Conservation (phyloP, 2,113 vertebrate genomes). For the Bostrychus sinensis region DNA sequence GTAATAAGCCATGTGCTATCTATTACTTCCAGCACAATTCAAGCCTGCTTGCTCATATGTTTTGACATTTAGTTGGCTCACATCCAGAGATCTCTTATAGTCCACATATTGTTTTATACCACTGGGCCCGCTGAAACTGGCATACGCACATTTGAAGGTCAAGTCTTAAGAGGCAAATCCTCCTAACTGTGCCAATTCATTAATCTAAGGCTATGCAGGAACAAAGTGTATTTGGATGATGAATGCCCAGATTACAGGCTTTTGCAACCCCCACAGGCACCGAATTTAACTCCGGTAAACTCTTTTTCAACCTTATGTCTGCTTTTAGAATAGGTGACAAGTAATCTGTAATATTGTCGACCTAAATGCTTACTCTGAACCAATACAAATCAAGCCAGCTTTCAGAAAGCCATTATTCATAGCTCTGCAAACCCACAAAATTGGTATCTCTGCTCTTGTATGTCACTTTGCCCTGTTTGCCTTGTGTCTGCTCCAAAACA, state of each 20-base stretch:
- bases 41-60: slow-evolving; percentile 15
- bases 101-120: slow-evolving; percentile 28
- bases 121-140: slow-evolving; percentile 35
- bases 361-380: slow-evolving; percentile 2
- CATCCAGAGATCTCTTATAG: slow-evolving; percentile 30
- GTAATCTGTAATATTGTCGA: slow-evolving; percentile 2
- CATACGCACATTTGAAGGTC: slow-evolving; percentile 65
- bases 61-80: slow-evolving; percentile 11
- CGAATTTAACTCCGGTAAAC: slow-evolving; percentile 55
- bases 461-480: not conserved
- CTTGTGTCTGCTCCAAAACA: not conserved
- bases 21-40: not conserved
- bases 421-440: not conserved
- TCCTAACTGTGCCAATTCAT: slow-evolving; percentile 67
- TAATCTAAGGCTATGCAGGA: slow-evolving; percentile 64
- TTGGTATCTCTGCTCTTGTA: not conserved
- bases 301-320: slow-evolving; percentile 26
- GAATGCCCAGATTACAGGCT: slow-evolving; percentile 65
- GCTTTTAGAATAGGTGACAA: slow-evolving; percentile 3
- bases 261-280: slow-evolving; percentile 41
- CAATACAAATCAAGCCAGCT: not conserved
- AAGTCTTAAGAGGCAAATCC: slow-evolving; percentile 62
- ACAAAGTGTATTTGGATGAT: slow-evolving; percentile 66
- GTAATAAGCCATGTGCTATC: not conserved
- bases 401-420: not conserved